Percentiles rank a stretch among this genome's conserved stretches.
Evolutionary conservation across 2,888 invertebrate species (phyloP).

Genomic region (Sinopyrophorus schimmeli): DNA sequence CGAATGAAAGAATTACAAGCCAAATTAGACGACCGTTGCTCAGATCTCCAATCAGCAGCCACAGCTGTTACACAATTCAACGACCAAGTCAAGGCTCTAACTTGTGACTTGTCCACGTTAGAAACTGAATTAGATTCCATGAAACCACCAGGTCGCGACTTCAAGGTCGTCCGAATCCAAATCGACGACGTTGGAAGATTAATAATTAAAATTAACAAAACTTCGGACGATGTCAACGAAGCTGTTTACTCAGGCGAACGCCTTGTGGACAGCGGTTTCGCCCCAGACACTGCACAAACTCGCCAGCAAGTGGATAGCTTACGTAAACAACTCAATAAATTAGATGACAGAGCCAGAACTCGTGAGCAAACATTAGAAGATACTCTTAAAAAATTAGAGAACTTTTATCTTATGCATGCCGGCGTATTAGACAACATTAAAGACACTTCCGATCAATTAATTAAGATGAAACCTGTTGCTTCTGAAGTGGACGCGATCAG

Average conservation of each 20-base stretch:
- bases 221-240: slow-evolving; percentile 68
- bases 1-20: slow-evolving; percentile 76
- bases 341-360: slow-evolving; percentile 78
- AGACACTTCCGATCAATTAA: slow-evolving; percentile 75
- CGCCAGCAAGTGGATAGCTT: slow-evolving; percentile 81
- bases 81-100: slow-evolving; percentile 80
- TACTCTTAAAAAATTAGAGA: slow-evolving; percentile 76
- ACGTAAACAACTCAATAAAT: slow-evolving; percentile 71
- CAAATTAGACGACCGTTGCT: slow-evolving; percentile 77
- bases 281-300: slow-evolving; percentile 79
- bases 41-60: slow-evolving; percentile 81
- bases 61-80: slow-evolving; percentile 86
- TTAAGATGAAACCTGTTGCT: slow-evolving; percentile 83
- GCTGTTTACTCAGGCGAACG: slow-evolving; percentile 75
- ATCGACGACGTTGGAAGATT: slow-evolving; percentile 76
- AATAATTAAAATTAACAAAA: slow-evolving; percentile 67
- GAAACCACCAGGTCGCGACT: slow-evolving; percentile 85
- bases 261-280: slow-evolving; percentile 82
- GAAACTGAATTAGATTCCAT: slow-evolving; percentile 84
- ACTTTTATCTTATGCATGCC: slow-evolving; percentile 80
- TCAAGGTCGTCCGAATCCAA: slow-evolving; percentile 81
- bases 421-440: slow-evolving; percentile 76
- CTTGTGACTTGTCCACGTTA: slow-evolving; percentile 74
- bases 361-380: slow-evolving; percentile 80
- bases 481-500: slow-evolving; percentile 91